A percentile compares a stretch with the other conserved stretches of the same genome.
These are phyloP conservation scores for Ormyrus nitidulus DNA, from an alignment of 2,888 invertebrate species.

Conservation along the genomic window DNA sequence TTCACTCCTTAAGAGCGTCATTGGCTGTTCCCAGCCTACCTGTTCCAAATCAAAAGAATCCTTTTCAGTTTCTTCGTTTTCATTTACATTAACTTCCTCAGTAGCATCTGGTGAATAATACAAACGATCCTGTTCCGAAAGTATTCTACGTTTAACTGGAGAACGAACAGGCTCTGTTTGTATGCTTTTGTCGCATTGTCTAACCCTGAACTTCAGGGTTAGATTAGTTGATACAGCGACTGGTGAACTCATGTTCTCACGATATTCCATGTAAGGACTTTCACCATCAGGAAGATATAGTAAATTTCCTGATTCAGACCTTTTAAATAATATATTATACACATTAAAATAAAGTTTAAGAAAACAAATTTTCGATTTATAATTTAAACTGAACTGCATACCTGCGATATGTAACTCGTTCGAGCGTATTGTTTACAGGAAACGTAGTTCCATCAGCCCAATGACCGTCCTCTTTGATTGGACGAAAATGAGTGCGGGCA, in stretches of 20 bases:
- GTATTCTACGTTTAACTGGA: conserved; percentile 71
- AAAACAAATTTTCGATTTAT: conserved; percentile 1
- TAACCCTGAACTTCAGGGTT: conserved; percentile 83
- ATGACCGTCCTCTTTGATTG: conserved; percentile 81
- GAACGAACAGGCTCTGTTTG: conserved; percentile 73
- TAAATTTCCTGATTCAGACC: conserved; percentile 76
- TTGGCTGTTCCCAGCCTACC: conserved; percentile 67
- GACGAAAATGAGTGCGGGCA: conserved; percentile 88
- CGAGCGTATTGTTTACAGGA: conserved; percentile 80
- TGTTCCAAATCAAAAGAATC: conserved; percentile 69
- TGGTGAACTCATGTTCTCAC: conserved; percentile 75
- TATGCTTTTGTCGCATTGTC: conserved; percentile 76
- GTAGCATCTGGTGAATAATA: conserved; percentile 61
- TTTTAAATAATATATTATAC: background rate
- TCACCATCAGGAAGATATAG: conserved; percentile 73
- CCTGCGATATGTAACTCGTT: conserved; percentile 79
- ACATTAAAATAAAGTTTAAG: background rate
- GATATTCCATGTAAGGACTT: conserved; percentile 76
- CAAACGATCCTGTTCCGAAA: conserved; percentile 71
- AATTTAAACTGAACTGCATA: background rate
- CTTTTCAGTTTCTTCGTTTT: conserved; percentile 62
- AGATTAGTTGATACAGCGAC: conserved; percentile 78
- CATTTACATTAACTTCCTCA: conserved; percentile 49
- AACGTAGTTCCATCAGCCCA: conserved; percentile 86
- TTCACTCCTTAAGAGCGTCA: conserved; percentile 70